phyloP scores from a whole-genome alignment of 1,140 invertebrate genomes.

The Berghia stephanieae region DNA sequence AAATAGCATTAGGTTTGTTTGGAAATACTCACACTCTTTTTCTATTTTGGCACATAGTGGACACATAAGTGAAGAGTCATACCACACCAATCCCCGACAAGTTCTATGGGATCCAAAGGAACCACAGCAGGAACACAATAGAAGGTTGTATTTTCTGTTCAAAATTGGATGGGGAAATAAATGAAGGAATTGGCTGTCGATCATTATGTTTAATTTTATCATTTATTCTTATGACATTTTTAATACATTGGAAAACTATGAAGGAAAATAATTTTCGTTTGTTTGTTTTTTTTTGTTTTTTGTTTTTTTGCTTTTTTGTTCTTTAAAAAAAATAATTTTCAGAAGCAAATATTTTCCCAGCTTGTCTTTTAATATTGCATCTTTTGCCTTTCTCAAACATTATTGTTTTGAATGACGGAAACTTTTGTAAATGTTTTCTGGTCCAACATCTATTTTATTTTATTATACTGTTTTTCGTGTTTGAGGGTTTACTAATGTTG shows the following conservation, averaged over 20 bases:
- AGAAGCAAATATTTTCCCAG: too few relatives aligned
- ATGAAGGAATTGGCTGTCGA: not conserved
- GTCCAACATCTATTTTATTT: too few relatives aligned
- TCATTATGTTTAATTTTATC: too few relatives aligned
- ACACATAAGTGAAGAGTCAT: slow-evolving; percentile 3
- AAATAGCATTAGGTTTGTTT: too few relatives aligned
- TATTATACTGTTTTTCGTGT: too few relatives aligned
- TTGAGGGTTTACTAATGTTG: too few relatives aligned
- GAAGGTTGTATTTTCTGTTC: slow-evolving; percentile 15
- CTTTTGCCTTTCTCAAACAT: too few relatives aligned
- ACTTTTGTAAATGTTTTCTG: too few relatives aligned
- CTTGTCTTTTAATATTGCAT: too few relatives aligned
- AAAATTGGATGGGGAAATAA: not conserved
- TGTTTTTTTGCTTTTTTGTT: not conserved
- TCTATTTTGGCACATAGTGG: slow-evolving; percentile 7
- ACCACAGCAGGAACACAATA: slow-evolving; percentile 23
- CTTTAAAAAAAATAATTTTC: not conserved
- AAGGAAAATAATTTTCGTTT: not conserved
- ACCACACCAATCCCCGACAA: not conserved
- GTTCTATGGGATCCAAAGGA: slow-evolving; percentile 15
- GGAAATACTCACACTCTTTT: slow-evolving; percentile 1
- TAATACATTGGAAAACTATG: not conserved
- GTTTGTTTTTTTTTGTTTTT: not conserved
- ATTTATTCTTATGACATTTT: not conserved
- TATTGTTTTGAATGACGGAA: too few relatives aligned